These are phyloP conservation scores for Acrocephalus scirpaceus DNA, from an alignment of 2,797 vertebrate genomes.

Conservation along the genomic window DNA sequence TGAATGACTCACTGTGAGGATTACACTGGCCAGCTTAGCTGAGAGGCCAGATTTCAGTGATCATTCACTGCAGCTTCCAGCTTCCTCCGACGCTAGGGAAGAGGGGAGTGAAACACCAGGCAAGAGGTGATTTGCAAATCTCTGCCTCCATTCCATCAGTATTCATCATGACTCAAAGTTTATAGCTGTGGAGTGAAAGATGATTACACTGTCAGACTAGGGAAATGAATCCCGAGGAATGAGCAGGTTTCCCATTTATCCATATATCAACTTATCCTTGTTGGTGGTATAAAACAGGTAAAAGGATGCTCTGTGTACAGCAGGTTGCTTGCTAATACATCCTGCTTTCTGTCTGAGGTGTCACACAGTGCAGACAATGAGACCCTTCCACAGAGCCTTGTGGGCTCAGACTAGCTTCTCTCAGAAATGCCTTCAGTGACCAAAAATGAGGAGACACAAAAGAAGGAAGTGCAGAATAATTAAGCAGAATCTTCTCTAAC, in stretches of 20 bases:
- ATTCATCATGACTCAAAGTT: slow-evolving; percentile 9
- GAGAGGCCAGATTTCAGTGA: background rate
- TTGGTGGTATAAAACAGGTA: background rate
- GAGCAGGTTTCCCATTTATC: background rate
- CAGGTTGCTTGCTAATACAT: background rate
- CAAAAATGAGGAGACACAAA: background rate
- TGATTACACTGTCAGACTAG: background rate
- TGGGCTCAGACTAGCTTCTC: background rate
- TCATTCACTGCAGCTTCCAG: background rate
- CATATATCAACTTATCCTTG: background rate
- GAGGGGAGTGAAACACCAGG: background rate
- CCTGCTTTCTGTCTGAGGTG: background rate
- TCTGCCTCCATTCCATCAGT: background rate
- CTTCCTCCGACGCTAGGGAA: background rate
- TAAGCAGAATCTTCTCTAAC: slow-evolving; percentile 29
- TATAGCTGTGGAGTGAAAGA: background rate
- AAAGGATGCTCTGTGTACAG: background rate
- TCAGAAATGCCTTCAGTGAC: background rate
- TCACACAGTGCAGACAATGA: background rate
- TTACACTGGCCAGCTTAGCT: background rate
- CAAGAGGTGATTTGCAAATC: background rate
- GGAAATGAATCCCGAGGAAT: slow-evolving; percentile 19
- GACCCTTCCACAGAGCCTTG: background rate
- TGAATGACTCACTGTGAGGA: background rate
- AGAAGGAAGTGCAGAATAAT: slow-evolving; percentile 26